phyloP scores from a whole-genome alignment of 2,888 invertebrate species.

The Baccha elongata region DNA sequence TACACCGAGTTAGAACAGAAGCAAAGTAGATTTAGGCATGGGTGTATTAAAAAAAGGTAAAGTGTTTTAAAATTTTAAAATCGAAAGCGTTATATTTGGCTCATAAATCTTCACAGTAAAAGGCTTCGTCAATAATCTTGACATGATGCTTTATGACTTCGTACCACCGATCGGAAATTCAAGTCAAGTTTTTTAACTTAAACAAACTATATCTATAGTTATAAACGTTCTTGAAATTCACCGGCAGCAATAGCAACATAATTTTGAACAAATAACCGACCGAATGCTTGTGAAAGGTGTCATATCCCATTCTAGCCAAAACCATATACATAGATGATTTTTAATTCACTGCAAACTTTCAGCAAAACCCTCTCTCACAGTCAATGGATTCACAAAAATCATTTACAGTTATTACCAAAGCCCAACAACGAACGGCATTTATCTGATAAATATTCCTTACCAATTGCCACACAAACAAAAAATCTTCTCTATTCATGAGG shows the following conservation, averaged over 20 bases:
- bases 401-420: constrained; percentile 58
- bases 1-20: no score
- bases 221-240: neutral
- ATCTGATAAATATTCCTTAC: constrained; percentile 68
- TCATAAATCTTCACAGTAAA: no score
- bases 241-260: constrained; percentile 19
- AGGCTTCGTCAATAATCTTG: no score
- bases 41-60: no score
- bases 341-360: constrained; percentile 9
- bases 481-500: constrained; percentile 1
- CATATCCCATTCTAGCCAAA: constrained; percentile 39
- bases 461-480: constrained; percentile 37
- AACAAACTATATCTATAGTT: neutral
- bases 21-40: no score
- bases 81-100: no score
- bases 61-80: no score
- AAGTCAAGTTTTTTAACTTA: neutral
- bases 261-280: constrained; percentile 49
- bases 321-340: constrained; percentile 30
- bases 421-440: constrained; percentile 55
- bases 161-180: no score
- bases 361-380: neutral
- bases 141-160: no score
- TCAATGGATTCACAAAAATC: constrained; percentile 9
- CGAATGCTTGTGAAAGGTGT: constrained; percentile 42